Conservation (phyloP, 1,140 invertebrate genomes). For the Drosophila micromelanica region DNA sequence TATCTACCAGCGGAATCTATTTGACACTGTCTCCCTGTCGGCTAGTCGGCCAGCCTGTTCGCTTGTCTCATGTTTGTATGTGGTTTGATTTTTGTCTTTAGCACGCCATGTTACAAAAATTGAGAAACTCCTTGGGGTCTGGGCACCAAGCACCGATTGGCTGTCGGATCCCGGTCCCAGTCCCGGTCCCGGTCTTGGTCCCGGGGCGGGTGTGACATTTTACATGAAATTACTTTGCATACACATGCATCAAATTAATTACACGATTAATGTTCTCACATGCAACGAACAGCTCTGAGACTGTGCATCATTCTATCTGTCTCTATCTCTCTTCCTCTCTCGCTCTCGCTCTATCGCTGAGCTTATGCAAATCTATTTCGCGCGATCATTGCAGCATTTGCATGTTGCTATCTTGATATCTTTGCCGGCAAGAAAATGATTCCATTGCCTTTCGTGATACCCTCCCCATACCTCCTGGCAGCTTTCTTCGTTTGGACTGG, state of each 20-base stretch:
- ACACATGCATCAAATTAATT: conserved; percentile 85
- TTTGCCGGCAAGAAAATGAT: conserved; percentile 76
- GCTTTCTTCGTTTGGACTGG: conserved; percentile 20
- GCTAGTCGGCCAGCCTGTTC: conserved; percentile 4
- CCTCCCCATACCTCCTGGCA: background rate
- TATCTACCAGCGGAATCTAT: conserved; percentile 78
- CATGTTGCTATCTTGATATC: conserved; percentile 81
- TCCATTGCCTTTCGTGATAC: conserved; percentile 78
- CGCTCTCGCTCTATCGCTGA: conserved; percentile 13
- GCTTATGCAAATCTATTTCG: conserved; percentile 80
- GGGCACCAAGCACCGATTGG: background rate
- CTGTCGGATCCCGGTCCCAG: conserved; percentile 1
- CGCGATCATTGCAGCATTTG: conserved; percentile 80
- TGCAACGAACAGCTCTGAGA: conserved; percentile 49
- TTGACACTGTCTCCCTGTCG: conserved; percentile 65
- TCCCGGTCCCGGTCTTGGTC: conserved; percentile 19
- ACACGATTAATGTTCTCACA: conserved; percentile 84
- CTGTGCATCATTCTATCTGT: background rate
- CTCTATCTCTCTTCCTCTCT: background rate
- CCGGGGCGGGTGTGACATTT: conserved; percentile 73
- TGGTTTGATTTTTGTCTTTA: conserved; percentile 47
- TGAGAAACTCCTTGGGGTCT: conserved; percentile 25
- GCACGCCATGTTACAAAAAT: conserved; percentile 35
- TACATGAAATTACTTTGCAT: conserved; percentile 85
- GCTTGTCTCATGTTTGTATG: conserved; percentile 15